Base-by-base conservation (phyloP, 2,797 vertebrate genomes). In the Muscicapa comitata region DNA sequence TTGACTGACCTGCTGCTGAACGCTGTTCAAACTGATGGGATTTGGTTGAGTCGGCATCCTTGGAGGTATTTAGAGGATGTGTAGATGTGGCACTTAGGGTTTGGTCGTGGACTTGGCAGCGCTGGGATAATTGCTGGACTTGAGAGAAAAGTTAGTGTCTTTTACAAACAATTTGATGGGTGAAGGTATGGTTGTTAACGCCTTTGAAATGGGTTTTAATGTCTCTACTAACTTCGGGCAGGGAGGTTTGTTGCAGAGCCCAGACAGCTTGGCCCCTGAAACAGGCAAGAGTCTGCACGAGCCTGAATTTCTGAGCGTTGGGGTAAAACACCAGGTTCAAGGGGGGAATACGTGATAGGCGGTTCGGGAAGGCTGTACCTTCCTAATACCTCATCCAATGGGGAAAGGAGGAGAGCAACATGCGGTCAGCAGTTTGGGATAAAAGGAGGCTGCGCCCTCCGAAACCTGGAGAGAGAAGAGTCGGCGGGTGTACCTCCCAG, bases 401-500 rank as follows among this genome's bases (percentile, higher is more conserved):
- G 15, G 38, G 38, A 53, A 42, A 23, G 24, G 9, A 51, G 33
- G 11, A 33, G 9, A 24, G 14, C 17, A n/a, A n/a, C 13, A 3
- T 50, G 23, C 3, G 1, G 35, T 15, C 3, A 1, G 11, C 14
- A 51, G 38, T 14, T 51, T 23, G 37, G 37, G 9, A 35, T 35
- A 43, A 43, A 35, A 53, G 31, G 19, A 53, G 7, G 7, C 12
- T 43, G 58, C 2, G 4, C 24, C 7, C 18, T 18, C 31, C 7
- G 8, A 42, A 76, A 51, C 7, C 4, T 18, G 7, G 8, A 40
- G 35, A 8, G 23, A 5, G 11, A 33, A 28, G 23, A 17, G 3
- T 5, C 5, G 0, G 2, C 2, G 1, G 3, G 31, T 18, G 19
- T 59, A 17, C 28, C 25, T 40, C 13, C 28, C 7, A 11, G 24